Base-by-base conservation (phyloP, 2,888 invertebrate genomes). In the Patella depressa region DNA sequence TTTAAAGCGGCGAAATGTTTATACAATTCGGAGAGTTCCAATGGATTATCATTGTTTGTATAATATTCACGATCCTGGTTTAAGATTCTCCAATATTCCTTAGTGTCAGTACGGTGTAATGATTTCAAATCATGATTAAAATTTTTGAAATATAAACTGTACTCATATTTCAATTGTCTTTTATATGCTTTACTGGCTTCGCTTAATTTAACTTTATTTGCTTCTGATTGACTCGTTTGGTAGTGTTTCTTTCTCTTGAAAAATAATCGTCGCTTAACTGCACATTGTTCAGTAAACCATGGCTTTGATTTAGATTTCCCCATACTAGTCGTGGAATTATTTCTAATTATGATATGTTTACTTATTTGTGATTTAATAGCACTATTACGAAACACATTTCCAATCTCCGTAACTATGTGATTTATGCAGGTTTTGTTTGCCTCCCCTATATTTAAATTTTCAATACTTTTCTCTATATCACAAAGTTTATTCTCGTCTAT, bases 281-380 rank as follows among this genome's bases (percentile, higher is more conserved):
- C 59, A 59, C 59, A 59, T 59, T 17, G n/a, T 59, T 59, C 59
- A 59, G 17, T 59, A 59, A 59, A 59, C 59, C 59, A 59, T 59
- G 59, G 59, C 19, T 59, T 59, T 19, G 17, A 19, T 9, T 9
- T 59, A 19, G 9, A 9, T 59, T 59, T 59, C 12, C 59, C n/a
- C 1, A 11, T 59, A 59, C 19, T 59, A 12, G 15, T 15, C 7
- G 2, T 59, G 12, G 34, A 34, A 34, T 34, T 34, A 34, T 34
- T 34, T 34, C 34, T 34, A 34, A 34, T 34, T 34, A 34, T 34
- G 34, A 34, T 34, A 34, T 34, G 4, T 34, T 34, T 34, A 34
- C 34, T 34, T 34, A 34, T 34, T 34, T 34, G 34, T 34, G 34
- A 34, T 34, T 34, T 5, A 34, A 34, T 34, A 34, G 7, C 34